A percentile compares a stretch with the other conserved stretches of the same genome.
Conservation (phyloP, 2,113 vertebrate genomes). For the Himantopus leucocephalus region DNA sequence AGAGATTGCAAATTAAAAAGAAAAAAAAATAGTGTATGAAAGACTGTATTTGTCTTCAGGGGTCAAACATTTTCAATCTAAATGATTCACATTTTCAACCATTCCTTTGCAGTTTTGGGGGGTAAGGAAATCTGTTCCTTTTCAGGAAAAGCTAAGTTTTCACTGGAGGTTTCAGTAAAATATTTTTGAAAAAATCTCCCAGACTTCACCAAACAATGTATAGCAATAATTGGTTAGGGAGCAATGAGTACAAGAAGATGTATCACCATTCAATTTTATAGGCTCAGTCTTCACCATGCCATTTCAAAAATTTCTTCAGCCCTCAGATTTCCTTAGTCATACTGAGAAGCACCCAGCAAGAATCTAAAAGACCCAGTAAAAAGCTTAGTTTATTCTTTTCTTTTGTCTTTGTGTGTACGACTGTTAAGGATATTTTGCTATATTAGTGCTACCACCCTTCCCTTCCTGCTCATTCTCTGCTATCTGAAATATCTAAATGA, state of each 20-base stretch:
- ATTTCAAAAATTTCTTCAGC: background rate
- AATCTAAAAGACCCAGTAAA: background rate
- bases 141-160: background rate
- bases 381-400: background rate
- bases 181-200: background rate
- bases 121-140: background rate
- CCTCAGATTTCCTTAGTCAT: background rate
- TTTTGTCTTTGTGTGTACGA: background rate
- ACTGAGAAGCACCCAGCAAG: background rate
- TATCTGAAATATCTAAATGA: background rate
- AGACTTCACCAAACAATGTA: background rate
- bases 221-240: background rate
- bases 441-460: background rate
- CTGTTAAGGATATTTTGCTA: background rate
- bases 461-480: background rate
- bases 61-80: background rate
- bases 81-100: background rate
- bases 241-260: background rate
- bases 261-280: background rate
- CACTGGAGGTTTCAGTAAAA: background rate
- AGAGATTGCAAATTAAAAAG: background rate
- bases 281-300: background rate
- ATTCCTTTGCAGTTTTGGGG: background rate
- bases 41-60: background rate
- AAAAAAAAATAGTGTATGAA: background rate